Percentiles rank a stretch among this genome's conserved stretches.
phyloP scores from a whole-genome alignment of 2,797 vertebrate species.

The Australoheros facetus region DNA sequence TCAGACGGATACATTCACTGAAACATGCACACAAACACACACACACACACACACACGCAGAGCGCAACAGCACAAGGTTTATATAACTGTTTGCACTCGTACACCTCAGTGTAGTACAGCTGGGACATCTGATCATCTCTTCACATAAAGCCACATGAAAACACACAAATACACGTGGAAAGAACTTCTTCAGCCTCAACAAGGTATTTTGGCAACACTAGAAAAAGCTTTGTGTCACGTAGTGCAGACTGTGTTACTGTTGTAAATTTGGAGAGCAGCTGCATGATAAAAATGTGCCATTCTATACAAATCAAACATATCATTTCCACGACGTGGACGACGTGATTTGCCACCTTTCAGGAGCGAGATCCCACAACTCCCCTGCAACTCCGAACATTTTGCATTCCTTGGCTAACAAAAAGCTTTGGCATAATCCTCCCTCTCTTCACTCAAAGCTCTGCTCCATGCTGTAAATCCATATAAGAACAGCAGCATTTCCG shows the following conservation, averaged over 20 bases:
- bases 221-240: slow-evolving; percentile 17
- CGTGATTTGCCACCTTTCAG: slow-evolving; percentile 15
- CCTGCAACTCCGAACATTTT: slow-evolving; percentile 39
- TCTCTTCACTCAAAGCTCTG: slow-evolving; percentile 49
- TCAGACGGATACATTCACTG: slow-evolving; percentile 32
- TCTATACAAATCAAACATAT: neutral
- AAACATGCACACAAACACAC: slow-evolving; percentile 9
- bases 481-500: slow-evolving; percentile 58
- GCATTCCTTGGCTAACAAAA: slow-evolving; percentile 57
- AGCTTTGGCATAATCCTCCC: slow-evolving; percentile 57
- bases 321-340: neutral
- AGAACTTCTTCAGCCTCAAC: slow-evolving; percentile 1
- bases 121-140: neutral
- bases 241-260: neutral
- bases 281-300: neutral
- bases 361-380: slow-evolving; percentile 19
- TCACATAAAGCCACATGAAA: neutral
- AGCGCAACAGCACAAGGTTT: slow-evolving; percentile 22
- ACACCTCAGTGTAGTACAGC: neutral
- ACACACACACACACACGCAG: neutral
- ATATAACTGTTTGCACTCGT: neutral
- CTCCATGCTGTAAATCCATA: slow-evolving; percentile 65
- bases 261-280: slow-evolving; percentile 28
- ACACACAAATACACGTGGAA: neutral
- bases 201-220: neutral